Evolutionary conservation across 2,888 invertebrate species (phyloP).

Genomic region (Heliconius ethilla): DNA sequence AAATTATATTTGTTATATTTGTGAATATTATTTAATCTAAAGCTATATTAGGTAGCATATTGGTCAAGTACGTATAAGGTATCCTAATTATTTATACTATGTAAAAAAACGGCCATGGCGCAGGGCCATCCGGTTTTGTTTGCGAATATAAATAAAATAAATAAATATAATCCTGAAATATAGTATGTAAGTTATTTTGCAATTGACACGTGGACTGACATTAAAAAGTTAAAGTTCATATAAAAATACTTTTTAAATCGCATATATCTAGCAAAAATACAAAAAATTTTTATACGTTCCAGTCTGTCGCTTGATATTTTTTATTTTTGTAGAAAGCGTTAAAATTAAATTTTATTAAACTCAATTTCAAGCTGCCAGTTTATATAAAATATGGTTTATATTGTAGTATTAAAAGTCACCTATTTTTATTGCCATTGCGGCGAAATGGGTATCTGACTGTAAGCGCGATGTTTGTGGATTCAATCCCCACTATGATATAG

Average conservation of each 20-base stretch:
- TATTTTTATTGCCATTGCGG: neutral
- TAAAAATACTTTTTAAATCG: neutral
- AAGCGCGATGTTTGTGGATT: neutral
- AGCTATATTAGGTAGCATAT: neutral
- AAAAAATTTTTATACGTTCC: neutral
- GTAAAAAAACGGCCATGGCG: no score
- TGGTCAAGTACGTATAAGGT: no score
- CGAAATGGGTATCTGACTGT: neutral
- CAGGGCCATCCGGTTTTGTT: no score
- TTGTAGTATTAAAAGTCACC: neutral
- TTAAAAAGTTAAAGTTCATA: neutral
- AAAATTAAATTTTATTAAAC: neutral
- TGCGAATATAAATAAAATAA: no score
- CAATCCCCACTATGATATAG: neutral
- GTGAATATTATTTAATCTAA: neutral
- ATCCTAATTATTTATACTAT: no score
- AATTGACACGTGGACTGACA: neutral
- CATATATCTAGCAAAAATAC: neutral
- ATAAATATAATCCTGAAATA: no score
- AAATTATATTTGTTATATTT: neutral
- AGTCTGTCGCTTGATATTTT: neutral
- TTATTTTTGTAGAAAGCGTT: neutral
- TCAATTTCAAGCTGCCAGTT: conserved; percentile 11
- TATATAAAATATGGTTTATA: neutral
- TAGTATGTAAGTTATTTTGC: no score